Evolutionary conservation across 2,113 vertebrate species (phyloP), one percentile per base, ranked within the genome.

Genomic region (Hiodon tergisus): DNA sequence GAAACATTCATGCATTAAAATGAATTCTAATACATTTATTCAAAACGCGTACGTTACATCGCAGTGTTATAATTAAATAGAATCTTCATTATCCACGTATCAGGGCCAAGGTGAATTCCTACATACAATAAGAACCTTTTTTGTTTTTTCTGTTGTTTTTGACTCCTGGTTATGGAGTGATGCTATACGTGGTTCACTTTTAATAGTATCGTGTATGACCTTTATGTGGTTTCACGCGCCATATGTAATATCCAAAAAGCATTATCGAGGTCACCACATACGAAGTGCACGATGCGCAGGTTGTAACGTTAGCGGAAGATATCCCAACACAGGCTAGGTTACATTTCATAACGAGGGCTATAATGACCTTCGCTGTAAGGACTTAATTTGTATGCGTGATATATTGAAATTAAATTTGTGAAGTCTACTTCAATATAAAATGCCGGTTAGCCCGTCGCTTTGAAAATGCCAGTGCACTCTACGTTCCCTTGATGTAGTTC

Each of bases 211-310:
- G 54, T 10, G 14, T 13, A 53, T 54, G 81, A 81, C 76, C 73
- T 75, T 71, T 52, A 53, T 0, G 74, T 74, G 75, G 76, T 61
- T 63, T 46, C 31, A 17, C 54, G 0, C 4, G 51, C 68, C 11
- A 8, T 14, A 17, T 6, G 16, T 59, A 53, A 2, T 5, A 9
- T 10, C 16, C 60, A 65, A 69, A 75, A 82, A 82, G 83, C 79
- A 61, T 72, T 51, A 54, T 50, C 77, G 74, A 80, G 71, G 78
- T 86, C 82, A 81, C 78, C 67, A 78, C 71, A 74, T 55, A 69
- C 69, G 31, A 75, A 77, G 74, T 60, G 17, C 57, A 57, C 74
- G 48, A 55, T 54, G 4, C 13, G 65, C 17, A 61, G 46, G 66
- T 31, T 67, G 66, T 58, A 11, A 31, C 11, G 60, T 16, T 63